Evolutionary conservation across 2,113 vertebrate species (phyloP), one percentile per base, ranked within the genome.

Genomic region (Siniperca knerii): DNA sequence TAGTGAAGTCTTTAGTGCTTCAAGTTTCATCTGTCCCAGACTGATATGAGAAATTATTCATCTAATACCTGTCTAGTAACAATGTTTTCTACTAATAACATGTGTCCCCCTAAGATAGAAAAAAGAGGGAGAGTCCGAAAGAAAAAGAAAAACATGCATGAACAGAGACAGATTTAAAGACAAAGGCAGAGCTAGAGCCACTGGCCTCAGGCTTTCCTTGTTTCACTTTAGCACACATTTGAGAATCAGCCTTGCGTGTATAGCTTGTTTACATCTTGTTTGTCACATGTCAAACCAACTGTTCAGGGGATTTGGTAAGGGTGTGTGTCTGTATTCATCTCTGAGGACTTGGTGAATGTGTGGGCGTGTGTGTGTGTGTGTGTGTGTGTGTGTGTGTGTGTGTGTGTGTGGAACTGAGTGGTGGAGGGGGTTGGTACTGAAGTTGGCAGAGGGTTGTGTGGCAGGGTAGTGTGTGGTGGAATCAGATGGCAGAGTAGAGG

Each of bases 401-500:
- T 55, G 48, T 44, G 42, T 70, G 75, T 50, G 62, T 46, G 18
- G 76, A 25, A 8, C 11, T 15, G 81, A 20, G 82, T 79, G 80
- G 61, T 42, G 12, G 25, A 12, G 46, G 44, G 16, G 83, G 48
- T 50, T 74, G 81, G 68, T 25, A 37, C 37, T 55, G 48, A 55
- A 70, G 42, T 23, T 85, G 74, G 73, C 71, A 77, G 25, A 25
- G 62, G n/a, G 64, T 21, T 65, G 73, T 12, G 44, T 46, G 44
- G 11, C 11, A 58, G 71, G 33, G 73, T 54, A 60, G 57, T 62
- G 46, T 78, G 77, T 25, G 58, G 60, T 76, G 57, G 61, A 81
- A 77, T 87, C 75, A 78, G 86, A 84, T 76, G 86, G 84, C 79
- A 61, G 46, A 3, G 37, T 16, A n/a, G 37, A 87, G 77, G 46